Evolutionary conservation across 2,797 vertebrate genomes (phyloP).

Genomic region (Gephyroberyx darwinii): DNA sequence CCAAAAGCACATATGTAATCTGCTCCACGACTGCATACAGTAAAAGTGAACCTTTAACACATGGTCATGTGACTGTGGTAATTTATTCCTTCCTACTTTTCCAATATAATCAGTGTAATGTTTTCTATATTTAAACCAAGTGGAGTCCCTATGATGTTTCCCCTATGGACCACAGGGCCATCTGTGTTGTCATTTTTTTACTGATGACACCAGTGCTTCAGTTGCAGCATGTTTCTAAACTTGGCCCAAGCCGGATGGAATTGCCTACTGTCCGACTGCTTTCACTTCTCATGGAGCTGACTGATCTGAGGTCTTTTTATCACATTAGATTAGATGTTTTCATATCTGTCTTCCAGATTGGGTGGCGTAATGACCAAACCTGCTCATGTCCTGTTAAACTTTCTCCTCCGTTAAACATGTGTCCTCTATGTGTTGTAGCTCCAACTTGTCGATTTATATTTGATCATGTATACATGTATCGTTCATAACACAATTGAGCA

Average conservation of each 20-base stretch:
- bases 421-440: slow-evolving; percentile 17
- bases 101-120: slow-evolving; percentile 63
- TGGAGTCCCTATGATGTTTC: slow-evolving; percentile 63
- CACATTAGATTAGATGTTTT: slow-evolving; percentile 23
- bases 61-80: slow-evolving; percentile 35
- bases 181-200: slow-evolving; percentile 73
- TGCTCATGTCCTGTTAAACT: slow-evolving; percentile 1
- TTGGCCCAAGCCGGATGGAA: slow-evolving; percentile 36
- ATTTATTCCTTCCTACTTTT: slow-evolving; percentile 69
- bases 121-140: slow-evolving; percentile 73
- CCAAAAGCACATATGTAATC: slow-evolving; percentile 22
- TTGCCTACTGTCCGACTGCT: slow-evolving; percentile 36
- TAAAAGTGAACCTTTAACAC: slow-evolving; percentile 35
- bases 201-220: slow-evolving; percentile 71
- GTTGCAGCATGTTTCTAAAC: slow-evolving; percentile 63
- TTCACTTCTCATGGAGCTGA: slow-evolving; percentile 23
- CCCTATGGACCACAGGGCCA: slow-evolving; percentile 71
- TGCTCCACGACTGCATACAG: slow-evolving; percentile 13
- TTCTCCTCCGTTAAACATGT: slow-evolving; percentile 6
- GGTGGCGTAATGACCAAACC: not conserved
- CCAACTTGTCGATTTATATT: not conserved
- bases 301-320: slow-evolving; percentile 15
- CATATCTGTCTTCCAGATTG: slow-evolving; percentile 15
- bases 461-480: slow-evolving; percentile 12
- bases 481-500: slow-evolving; percentile 29